phyloP scores from a whole-genome alignment of 35 echinoderm and acorn worm species.

The Ophioderma brevispina region DNA sequence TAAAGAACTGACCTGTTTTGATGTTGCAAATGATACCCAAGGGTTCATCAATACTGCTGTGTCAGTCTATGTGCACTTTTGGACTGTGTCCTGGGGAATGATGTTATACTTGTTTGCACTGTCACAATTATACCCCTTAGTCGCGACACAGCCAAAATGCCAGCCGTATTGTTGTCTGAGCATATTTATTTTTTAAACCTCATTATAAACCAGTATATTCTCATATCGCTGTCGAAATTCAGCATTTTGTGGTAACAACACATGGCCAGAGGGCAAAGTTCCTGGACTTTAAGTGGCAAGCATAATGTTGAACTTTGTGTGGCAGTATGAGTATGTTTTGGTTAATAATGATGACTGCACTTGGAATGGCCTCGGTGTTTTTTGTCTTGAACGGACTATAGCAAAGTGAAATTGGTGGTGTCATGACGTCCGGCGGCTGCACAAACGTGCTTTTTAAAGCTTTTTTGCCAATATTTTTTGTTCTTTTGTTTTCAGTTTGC shows the following conservation, averaged over 20 bases:
- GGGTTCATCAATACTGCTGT: no score
- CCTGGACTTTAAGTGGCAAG: background rate
- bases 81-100: background rate
- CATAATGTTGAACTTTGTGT: background rate
- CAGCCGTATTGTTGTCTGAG: background rate
- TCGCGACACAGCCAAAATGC: conserved; percentile 3
- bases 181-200: background rate
- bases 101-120: background rate
- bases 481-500: background rate
- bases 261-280: background rate
- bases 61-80: no score
- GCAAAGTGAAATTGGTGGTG: background rate
- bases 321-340: background rate
- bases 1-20: no score
- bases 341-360: background rate
- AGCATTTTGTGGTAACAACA: background rate
- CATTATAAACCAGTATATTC: conserved; percentile 1
- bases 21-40: no score
- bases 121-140: background rate
- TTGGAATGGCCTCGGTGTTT: conserved; percentile 2
- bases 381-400: background rate
- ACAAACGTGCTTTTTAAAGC: background rate
- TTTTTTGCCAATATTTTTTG: background rate
- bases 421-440: background rate
- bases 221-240: background rate